Evolutionary conservation across 1,140 invertebrate genomes (phyloP).

Genomic region (Augochlora pura): DNA sequence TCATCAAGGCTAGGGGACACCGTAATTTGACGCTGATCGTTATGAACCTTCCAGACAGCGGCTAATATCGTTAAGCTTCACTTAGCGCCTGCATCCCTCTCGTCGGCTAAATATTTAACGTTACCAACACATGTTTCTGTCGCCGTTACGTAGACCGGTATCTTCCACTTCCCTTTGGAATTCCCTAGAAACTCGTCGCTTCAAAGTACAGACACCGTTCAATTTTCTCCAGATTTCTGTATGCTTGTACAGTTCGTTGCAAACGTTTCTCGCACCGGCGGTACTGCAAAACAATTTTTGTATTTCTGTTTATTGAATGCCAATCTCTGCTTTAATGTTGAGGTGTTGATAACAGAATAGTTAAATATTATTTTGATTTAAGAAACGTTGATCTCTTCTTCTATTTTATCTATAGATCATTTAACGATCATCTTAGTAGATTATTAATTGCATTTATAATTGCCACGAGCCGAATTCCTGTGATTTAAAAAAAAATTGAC

Average conservation of each 20-base stretch:
- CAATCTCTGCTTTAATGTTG: too few species aligned
- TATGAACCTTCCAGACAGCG: conserved; percentile 71
- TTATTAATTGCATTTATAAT: too few species aligned
- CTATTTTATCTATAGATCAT: too few species aligned
- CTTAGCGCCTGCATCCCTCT: conserved; percentile 62
- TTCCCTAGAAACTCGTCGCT: neutral
- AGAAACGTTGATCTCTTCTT: too few species aligned
- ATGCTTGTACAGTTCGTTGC: neutral
- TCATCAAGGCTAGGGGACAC: conserved; percentile 59
- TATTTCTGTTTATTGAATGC: too few species aligned
- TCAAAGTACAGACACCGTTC: neutral
- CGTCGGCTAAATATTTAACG: conserved; percentile 47
- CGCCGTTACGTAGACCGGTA: neutral
- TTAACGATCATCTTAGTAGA: too few species aligned
- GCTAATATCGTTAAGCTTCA: conserved; percentile 70
- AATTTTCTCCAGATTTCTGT: neutral
- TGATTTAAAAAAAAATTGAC: too few species aligned
- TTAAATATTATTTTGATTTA: too few species aligned
- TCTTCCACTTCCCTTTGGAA: neutral
- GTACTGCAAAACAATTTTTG: neutral
- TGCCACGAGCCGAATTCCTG: too few species aligned
- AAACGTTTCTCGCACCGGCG: neutral
- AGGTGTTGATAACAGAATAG: too few species aligned
- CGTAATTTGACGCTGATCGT: conserved; percentile 70
- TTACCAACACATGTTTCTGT: conserved; percentile 28